Evolutionary conservation across 2,888 invertebrate genomes (phyloP), one percentile per base, ranked within the genome.

Genomic region (Pecten maximus): DNA sequence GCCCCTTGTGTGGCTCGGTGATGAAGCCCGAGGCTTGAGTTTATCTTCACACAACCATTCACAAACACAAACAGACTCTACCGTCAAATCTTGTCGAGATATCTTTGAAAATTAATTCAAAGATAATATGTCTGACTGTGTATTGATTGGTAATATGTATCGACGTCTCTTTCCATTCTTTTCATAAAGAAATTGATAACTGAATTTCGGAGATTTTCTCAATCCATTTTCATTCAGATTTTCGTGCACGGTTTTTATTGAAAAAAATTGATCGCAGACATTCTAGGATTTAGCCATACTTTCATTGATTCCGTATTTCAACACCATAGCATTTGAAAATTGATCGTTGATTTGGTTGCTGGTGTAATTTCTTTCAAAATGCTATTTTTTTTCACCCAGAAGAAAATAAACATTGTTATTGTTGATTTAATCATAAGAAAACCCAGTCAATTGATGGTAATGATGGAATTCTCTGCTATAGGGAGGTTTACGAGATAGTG

Each of bases 41-140:
- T 74, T 74, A 74, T 74, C 74, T 74, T 74, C 35, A 74, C 74
- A 74, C 74, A 23, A 6, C 28, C 35, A 74, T 74, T 74, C 74
- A 74, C 35, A 74, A 74, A 74, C 35, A 74, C 74, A 74, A 74
- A 35, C 35, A 35, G 2, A 74, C 35, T 35, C 28, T 35, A 74
- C 35, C 6, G 35, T 12, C 74, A 74, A 74, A 74, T 74, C 74
- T 74, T 74, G 35, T 74, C 35, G 74, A 28, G 74, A 74, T 74
- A 74, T 74, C 74, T 74, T 74, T 74, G 10, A 74, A 74, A 74
- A 28, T 74, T 74, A 74, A 74, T 74, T 74, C 74, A 35, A 35
- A 74, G 74, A 74, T 74, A 74, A 74, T 74, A 35, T 35, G 54
- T 54, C 54, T n/a, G 23, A 0, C 35, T 28, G 8, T 15, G 35